phyloP scores from a whole-genome alignment of 2,888 invertebrate genomes.

The Muscina levida region DNA sequence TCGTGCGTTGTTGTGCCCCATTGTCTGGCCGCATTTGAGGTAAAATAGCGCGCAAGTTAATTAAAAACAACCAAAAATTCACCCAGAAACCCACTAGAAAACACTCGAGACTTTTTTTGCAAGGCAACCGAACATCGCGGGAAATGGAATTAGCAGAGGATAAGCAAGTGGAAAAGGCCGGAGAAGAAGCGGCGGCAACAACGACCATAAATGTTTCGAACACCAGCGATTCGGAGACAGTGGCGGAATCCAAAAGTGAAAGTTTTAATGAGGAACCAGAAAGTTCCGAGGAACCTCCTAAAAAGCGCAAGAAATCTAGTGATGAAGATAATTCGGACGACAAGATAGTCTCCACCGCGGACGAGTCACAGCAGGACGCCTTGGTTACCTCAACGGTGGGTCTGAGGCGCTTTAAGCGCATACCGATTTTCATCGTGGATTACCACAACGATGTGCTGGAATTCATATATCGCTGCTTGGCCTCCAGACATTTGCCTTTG shows the following conservation, averaged over 20 bases:
- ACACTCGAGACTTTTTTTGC: neutral
- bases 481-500: conserved; percentile 89
- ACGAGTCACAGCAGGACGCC: conserved; percentile 40
- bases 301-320: conserved; percentile 49
- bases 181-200: neutral
- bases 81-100: conserved; percentile 12
- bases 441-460: conserved; percentile 89
- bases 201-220: conserved; percentile 1
- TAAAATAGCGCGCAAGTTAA: conserved; percentile 54
- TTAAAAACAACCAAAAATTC: conserved; percentile 37
- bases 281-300: conserved; percentile 41
- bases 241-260: conserved; percentile 39
- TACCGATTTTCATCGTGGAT: conserved; percentile 89
- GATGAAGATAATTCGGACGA: neutral
- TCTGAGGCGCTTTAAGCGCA: conserved; percentile 79
- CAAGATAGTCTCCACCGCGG: conserved; percentile 1
- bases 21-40: conserved; percentile 52
- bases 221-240: neutral
- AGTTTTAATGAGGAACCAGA: conserved; percentile 44
- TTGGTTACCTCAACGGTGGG: conserved; percentile 34
- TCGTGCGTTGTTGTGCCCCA: conserved; percentile 53
- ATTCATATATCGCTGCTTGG: conserved; percentile 89
- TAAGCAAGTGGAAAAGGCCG: conserved; percentile 22
- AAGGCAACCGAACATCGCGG: conserved; percentile 37
- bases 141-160: conserved; percentile 17